Conservation (phyloP, 2,797 vertebrate genomes). For the Catharus ustulatus region DNA sequence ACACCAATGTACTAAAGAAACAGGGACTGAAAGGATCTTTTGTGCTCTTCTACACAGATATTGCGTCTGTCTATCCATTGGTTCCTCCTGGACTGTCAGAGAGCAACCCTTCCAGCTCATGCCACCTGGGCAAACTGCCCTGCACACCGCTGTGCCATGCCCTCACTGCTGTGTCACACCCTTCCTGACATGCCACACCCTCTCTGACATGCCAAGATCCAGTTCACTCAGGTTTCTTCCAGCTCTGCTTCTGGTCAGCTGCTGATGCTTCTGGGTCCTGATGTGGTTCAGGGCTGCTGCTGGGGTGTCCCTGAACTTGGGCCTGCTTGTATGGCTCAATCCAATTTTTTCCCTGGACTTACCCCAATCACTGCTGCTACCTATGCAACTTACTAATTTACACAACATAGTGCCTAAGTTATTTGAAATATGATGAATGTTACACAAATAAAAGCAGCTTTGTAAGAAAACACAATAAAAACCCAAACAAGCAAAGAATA, state of each 20-base stretch:
- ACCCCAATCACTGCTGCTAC: fast-evolving
- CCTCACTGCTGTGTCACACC: neutral
- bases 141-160: too few relatives aligned
- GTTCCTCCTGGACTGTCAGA: neutral
- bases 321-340: fast-evolving
- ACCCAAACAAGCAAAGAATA: neutral
- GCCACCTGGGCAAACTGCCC: fast-evolving
- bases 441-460: neutral
- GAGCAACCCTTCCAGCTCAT: fast-evolving
- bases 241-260: too few relatives aligned
- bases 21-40: neutral
- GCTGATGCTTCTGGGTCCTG: neutral
- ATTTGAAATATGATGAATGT: neutral
- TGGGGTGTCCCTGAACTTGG: fast-evolving
- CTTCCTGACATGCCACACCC: neutral
- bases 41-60: neutral
- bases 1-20: neutral
- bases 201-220: neutral
- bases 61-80: neutral
- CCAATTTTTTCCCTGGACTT: neutral
- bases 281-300: neutral
- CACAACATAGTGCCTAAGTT: neutral
- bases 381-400: neutral
- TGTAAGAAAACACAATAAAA: neutral
- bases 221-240: too few relatives aligned